Evolutionary conservation across 1,140 invertebrate genomes (phyloP).

Genomic region (Drosophila littoralis): DNA sequence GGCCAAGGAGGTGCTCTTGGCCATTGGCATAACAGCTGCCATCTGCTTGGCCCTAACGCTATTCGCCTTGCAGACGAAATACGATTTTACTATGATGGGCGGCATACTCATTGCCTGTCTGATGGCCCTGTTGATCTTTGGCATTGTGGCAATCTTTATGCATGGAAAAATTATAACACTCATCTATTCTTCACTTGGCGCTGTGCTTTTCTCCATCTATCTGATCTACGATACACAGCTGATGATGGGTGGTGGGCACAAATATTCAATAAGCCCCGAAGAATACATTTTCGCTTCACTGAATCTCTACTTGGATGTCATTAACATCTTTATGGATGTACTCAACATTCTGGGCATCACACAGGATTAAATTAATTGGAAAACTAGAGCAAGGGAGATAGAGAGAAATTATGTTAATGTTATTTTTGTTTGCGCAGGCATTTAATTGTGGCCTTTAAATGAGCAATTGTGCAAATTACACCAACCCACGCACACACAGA

Average conservation of each 20-base stretch:
- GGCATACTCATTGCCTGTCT: conserved; percentile 91
- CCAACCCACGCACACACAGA: conserved; percentile 25
- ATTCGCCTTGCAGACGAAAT: conserved; percentile 97
- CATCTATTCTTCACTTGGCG: conserved; percentile 92
- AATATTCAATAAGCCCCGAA: conserved; percentile 56
- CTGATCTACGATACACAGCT: conserved; percentile 96
- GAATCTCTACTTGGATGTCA: conserved; percentile 63
- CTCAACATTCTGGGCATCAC: conserved; percentile 86
- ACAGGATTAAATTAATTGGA: conserved; percentile 49
- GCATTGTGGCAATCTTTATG: conserved; percentile 90
- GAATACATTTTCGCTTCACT: conserved; percentile 66
- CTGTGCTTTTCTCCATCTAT: conserved; percentile 89
- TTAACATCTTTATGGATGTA: conserved; percentile 94
- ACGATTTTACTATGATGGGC: conserved; percentile 94
- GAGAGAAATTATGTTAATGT: background rate
- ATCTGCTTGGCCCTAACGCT: conserved; percentile 93
- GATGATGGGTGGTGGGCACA: conserved; percentile 91
- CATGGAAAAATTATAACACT: conserved; percentile 86
- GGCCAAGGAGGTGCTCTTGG: conserved; percentile 86
- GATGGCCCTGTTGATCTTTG: conserved; percentile 92
- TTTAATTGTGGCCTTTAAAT: conserved; percentile 2
- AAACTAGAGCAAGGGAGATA: background rate
- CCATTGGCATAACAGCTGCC: conserved; percentile 91
- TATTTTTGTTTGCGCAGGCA: background rate
- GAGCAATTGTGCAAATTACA: conserved; percentile 32